Evolutionary conservation across 2,113 vertebrate species (phyloP).

Genomic region (Phycodurus eques): DNA sequence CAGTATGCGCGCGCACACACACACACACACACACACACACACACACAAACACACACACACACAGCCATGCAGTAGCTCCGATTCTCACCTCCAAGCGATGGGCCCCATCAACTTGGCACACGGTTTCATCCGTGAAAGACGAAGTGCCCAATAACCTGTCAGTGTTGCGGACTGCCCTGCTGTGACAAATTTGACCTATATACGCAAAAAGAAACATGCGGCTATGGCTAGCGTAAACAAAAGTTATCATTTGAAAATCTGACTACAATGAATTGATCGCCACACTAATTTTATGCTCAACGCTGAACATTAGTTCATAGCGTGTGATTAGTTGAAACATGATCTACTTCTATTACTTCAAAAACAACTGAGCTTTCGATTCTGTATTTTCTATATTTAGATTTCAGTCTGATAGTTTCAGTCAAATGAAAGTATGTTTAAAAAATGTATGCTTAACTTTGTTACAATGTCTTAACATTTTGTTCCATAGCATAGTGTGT

Average conservation of each 20-base stretch:
- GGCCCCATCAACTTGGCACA: conserved; percentile 39
- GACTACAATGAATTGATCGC: too few species aligned
- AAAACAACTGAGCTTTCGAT: neutral
- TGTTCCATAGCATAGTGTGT: too few species aligned
- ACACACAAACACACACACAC: conserved; percentile 23
- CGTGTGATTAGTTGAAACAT: too few species aligned
- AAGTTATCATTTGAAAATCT: too few species aligned
- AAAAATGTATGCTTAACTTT: too few species aligned
- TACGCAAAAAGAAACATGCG: neutral
- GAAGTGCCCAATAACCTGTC: conserved; percentile 38
- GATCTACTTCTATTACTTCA: too few species aligned
- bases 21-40: conserved; percentile 18
- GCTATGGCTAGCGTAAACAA: too few species aligned
- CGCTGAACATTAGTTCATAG: too few species aligned
- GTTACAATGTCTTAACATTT: too few species aligned
- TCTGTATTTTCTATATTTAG: neutral
- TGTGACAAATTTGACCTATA: conserved; percentile 39
- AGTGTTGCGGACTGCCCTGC: conserved; percentile 26
- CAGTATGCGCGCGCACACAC: conserved; percentile 24
- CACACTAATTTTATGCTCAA: too few species aligned
- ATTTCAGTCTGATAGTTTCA: too few species aligned
- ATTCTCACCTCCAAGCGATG: conserved; percentile 51
- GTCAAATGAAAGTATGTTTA: too few species aligned
- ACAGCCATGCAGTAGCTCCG: conserved; percentile 26
- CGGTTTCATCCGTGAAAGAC: conserved; percentile 48